Percentiles rank a stretch among this genome's conserved stretches.
These are phyloP conservation scores for Druceiella hillmani DNA, from an alignment of 2,888 invertebrate genomes.

Conservation along the genomic window DNA sequence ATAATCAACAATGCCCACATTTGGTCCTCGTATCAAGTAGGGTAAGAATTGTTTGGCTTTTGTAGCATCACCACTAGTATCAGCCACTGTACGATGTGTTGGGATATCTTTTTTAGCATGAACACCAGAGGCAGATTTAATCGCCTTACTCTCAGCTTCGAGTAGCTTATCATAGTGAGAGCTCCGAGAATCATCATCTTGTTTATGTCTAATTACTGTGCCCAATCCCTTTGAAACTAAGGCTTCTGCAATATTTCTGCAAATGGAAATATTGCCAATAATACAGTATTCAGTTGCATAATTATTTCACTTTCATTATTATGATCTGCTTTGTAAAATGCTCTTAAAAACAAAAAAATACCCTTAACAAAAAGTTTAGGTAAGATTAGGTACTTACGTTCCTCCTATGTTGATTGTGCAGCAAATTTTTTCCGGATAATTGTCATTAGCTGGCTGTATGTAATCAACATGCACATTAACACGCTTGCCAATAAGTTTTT, in stretches of 20 bases:
- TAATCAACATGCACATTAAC: slow-evolving; percentile 93
- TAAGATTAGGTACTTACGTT: slow-evolving; percentile 49
- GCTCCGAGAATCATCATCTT: slow-evolving; percentile 94
- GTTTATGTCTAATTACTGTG: slow-evolving; percentile 87
- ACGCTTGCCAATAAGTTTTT: slow-evolving; percentile 92
- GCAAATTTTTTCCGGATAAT: slow-evolving; percentile 92
- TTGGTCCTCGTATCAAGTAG: slow-evolving; percentile 84
- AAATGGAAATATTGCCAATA: no score
- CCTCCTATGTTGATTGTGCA: slow-evolving; percentile 86
- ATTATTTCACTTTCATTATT: slow-evolving; percentile 2
- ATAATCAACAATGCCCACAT: slow-evolving; percentile 93
- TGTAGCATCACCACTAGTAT: slow-evolving; percentile 74
- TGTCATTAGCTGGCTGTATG: slow-evolving; percentile 90
- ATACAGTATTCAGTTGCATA: no score
- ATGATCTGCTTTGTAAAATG: no score
- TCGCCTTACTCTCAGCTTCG: slow-evolving; percentile 90
- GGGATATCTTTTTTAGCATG: slow-evolving; percentile 86
- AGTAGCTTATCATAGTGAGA: slow-evolving; percentile 88
- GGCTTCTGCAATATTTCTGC: slow-evolving; percentile 89
- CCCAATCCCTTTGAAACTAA: slow-evolving; percentile 89
- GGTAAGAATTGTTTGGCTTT: slow-evolving; percentile 91
- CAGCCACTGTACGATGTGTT: slow-evolving; percentile 77
- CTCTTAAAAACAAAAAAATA: slow-evolving; percentile 2
- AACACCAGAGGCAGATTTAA: slow-evolving; percentile 72
- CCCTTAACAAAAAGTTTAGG: not conserved